phyloP scores from a whole-genome alignment of 2,113 vertebrate species.

The Saguinus imperator region DNA sequence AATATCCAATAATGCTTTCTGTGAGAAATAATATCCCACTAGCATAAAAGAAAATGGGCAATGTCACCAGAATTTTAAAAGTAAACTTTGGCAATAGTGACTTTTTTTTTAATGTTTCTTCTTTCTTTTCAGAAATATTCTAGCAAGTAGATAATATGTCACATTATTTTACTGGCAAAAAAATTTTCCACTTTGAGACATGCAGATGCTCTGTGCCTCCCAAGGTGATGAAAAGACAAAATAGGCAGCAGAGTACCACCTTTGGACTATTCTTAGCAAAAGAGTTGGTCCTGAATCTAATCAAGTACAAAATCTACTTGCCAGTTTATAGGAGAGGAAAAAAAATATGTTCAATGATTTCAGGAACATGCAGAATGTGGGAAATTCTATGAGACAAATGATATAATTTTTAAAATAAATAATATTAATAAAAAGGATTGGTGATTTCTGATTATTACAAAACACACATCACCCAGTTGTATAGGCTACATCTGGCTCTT shows the following conservation, averaged over 20 bases:
- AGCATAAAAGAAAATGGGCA: neutral
- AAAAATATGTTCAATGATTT: neutral
- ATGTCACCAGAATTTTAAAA: slow-evolving; percentile 14
- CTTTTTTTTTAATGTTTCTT: neutral
- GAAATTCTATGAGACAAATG: neutral
- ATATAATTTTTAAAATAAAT: neutral
- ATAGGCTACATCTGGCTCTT: neutral
- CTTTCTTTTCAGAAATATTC: slow-evolving; percentile 9
- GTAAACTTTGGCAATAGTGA: neutral
- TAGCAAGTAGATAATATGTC: neutral
- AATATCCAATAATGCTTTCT: neutral
- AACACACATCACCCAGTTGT: neutral
- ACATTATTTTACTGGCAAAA: neutral
- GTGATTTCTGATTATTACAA: slow-evolving; percentile 19
- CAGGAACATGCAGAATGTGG: neutral
- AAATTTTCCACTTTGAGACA: neutral
- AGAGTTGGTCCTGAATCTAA: neutral
- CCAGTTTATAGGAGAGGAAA: neutral
- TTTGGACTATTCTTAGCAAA: neutral
- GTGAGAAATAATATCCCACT: neutral
- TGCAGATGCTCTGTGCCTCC: neutral
- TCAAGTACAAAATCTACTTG: neutral
- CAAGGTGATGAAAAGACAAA: neutral
- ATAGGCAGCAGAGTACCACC: neutral
- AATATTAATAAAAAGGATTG: neutral